Evolutionary conservation across 2,113 vertebrate species (phyloP).

Genomic region (Lathamus discolor): DNA sequence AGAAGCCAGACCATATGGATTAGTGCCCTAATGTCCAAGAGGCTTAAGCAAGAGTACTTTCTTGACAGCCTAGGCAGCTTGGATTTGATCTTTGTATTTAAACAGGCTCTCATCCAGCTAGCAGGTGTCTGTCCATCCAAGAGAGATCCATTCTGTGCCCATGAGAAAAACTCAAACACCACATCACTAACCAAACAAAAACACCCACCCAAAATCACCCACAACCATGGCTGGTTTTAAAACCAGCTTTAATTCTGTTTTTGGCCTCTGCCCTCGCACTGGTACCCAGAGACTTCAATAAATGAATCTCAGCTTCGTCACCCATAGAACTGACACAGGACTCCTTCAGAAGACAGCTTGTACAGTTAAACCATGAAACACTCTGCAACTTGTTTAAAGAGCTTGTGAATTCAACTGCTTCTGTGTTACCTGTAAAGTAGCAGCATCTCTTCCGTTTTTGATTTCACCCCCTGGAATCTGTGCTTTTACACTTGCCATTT

Average conservation of each 20-base stretch:
- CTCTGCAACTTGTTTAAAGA: not conserved
- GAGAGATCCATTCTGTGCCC: not conserved
- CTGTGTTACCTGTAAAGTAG: conserved; percentile 76
- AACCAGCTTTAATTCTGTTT: not conserved
- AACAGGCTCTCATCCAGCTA: not conserved
- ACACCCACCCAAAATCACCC: not conserved
- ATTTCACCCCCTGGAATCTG: not conserved
- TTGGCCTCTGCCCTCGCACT: not conserved
- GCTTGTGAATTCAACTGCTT: not conserved
- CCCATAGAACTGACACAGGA: not conserved
- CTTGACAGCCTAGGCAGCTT: not conserved
- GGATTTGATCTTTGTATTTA: not conserved
- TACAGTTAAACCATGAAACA: not conserved
- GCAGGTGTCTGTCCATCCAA: not conserved
- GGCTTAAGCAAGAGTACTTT: not conserved
- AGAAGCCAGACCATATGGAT: not conserved
- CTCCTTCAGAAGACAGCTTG: not conserved
- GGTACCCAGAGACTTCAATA: not conserved
- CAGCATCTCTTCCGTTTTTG: conserved; percentile 70
- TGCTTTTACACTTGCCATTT: conserved; percentile 75
- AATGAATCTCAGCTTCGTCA: not conserved
- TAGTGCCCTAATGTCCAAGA: not conserved
- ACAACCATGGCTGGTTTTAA: not conserved
- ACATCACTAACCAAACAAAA: not conserved
- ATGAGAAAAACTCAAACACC: not conserved